Evolutionary conservation across 2,888 invertebrate species (phyloP).

Genomic region (Trachelus stipa): DNA sequence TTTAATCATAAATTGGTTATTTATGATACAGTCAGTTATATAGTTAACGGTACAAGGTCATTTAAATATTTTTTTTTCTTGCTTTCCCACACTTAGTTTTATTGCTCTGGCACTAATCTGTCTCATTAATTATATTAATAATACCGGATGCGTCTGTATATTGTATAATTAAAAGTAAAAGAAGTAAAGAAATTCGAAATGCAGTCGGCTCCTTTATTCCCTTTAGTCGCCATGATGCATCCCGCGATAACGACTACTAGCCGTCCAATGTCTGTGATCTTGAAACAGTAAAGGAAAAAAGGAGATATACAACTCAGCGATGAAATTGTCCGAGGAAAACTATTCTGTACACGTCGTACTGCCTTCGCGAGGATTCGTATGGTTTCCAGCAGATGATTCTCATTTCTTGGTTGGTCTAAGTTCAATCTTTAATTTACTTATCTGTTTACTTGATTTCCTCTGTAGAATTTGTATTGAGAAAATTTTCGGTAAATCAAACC

Average conservation of each 20-base stretch:
- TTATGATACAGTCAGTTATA: neutral
- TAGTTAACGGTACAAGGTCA: neutral
- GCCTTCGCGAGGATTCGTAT: neutral
- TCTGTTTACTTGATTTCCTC: neutral
- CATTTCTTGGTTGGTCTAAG: neutral
- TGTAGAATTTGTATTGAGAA: neutral
- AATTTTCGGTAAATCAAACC: neutral
- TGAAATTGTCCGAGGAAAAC: neutral
- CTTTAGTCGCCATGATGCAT: slow-evolving; percentile 12
- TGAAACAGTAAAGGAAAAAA: neutral
- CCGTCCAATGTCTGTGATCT: neutral
- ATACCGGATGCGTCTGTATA: slow-evolving; percentile 20
- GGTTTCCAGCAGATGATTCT: neutral
- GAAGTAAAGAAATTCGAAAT: slow-evolving; percentile 51
- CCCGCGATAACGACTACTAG: neutral
- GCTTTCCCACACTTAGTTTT: neutral
- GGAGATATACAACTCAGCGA: neutral
- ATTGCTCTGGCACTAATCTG: neutral
- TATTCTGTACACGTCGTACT: neutral
- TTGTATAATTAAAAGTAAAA: slow-evolving; percentile 50
- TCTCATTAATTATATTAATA: neutral
- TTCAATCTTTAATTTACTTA: neutral
- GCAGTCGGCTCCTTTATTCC: slow-evolving; percentile 41
- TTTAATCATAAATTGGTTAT: neutral
- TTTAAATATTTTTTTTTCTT: neutral